A percentile compares a stretch with the other conserved stretches of the same genome.
phyloP scores from a whole-genome alignment of 2,113 vertebrate genomes.

The Neolamprologus caudopunctatus region DNA sequence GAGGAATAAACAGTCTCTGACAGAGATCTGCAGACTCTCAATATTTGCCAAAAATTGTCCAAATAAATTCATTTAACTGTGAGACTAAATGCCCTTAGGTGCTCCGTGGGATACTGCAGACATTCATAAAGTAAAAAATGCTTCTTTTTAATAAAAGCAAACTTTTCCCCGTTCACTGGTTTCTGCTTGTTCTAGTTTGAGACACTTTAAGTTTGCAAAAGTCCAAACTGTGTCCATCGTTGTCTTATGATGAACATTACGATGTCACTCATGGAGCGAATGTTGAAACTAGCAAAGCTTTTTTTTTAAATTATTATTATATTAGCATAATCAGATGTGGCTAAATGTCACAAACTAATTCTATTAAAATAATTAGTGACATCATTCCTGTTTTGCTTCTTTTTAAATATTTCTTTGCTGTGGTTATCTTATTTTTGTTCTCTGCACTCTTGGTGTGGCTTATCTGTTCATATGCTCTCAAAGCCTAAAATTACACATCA shows the following conservation, averaged over 20 bases:
- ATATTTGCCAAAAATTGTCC: neutral
- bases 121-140: neutral
- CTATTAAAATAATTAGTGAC: neutral
- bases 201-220: neutral
- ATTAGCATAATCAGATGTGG: neutral
- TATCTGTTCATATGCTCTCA: neutral
- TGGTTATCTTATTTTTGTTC: neutral
- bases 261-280: neutral
- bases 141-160: neutral
- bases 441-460: neutral
- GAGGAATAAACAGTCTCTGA: neutral
- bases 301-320: fast-evolving
- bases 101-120: fast-evolving
- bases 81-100: neutral
- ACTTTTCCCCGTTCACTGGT: fast-evolving
- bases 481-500: neutral
- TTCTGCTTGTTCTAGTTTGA: neutral
- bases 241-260: neutral
- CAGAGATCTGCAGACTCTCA: neutral
- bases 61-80: neutral
- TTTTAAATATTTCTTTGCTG: neutral
- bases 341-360: neutral
- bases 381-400: neutral
- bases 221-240: neutral
- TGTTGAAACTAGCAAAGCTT: neutral